Percentiles rank a stretch among this genome's conserved stretches.
phyloP scores from a whole-genome alignment of 2,888 invertebrate genomes.

The Corbicula japonica region DNA sequence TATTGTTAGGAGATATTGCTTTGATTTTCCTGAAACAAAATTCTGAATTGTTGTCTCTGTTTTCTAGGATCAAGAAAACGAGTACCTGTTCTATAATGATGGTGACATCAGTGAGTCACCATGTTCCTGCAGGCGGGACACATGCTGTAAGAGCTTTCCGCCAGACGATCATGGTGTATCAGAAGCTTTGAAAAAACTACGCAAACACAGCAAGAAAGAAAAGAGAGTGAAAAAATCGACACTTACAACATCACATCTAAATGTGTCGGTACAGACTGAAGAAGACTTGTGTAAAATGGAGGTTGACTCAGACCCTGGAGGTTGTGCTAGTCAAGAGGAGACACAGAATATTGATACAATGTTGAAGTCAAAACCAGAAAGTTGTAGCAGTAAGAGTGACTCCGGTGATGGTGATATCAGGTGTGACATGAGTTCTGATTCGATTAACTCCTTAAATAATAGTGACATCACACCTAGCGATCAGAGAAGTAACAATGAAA shows the following conservation, averaged over 20 bases:
- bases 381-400: slow-evolving; percentile 48
- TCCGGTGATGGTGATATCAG: slow-evolving; percentile 36
- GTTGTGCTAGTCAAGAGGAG: no score
- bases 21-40: slow-evolving; percentile 1
- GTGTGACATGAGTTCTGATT: slow-evolving; percentile 51
- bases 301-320: slow-evolving; percentile 29
- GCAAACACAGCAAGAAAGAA: slow-evolving; percentile 57
- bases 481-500: slow-evolving; percentile 79
- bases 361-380: slow-evolving; percentile 42
- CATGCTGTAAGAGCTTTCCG: slow-evolving; percentile 23
- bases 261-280: slow-evolving; percentile 9
- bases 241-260: slow-evolving; percentile 16
- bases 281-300: slow-evolving; percentile 38
- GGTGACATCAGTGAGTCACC: slow-evolving; percentile 19
- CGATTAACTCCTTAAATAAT: slow-evolving; percentile 68
- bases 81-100: slow-evolving; percentile 53
- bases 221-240: slow-evolving; percentile 40
- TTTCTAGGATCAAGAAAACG: slow-evolving; percentile 70
- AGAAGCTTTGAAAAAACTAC: slow-evolving; percentile 32
- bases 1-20: no score
- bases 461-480: slow-evolving; percentile 85
- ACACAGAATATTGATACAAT: no score
- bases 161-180: slow-evolving; percentile 55
- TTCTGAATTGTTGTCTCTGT: slow-evolving; percentile 10
- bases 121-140: slow-evolving; percentile 25